Evolutionary conservation across 2,113 vertebrate genomes (phyloP), one percentile per base, ranked within the genome.

Genomic region (Eurystomus gularis): DNA sequence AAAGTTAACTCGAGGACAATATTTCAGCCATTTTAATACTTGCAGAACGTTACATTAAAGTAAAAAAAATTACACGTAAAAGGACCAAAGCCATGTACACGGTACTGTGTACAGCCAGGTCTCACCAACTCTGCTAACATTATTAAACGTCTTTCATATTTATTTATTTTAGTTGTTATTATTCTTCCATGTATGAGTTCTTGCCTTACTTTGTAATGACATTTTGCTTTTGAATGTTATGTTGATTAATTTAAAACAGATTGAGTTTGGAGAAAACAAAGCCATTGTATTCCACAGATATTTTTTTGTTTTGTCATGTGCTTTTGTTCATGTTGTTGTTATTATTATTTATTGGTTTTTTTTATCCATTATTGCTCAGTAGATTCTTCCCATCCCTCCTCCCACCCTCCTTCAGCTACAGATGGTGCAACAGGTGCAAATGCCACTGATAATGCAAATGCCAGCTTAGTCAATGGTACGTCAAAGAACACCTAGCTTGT

Each of bases 391-490:
- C 99, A 99, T 98, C 98, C 99, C 98, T 98, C 99, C 97, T 98
- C 98, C 98, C 98, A 99, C 98, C 99, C 98, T 99, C 98, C 99
- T 98, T 97, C 99, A 98, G 98, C 99, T 96, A 99, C 99, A 98
- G 99, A 99, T 98, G 99, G 99, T 97, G 98, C 98, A 96, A 98
- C 99, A 98, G 98, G 98, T 97, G 98, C 98, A 98, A 99, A 99
- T 98, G 98, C 99, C 98, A 98, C 98, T 95, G 99, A 98, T 99
- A 99, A 98, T 97, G 96, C 98, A 97, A 98, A 98, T 98, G 97
- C 99, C 99, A 99, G 98, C 98, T 99, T 99, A 98, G 99, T 99
- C 99, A 99, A 99, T 99, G 99, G 99, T 99, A 99, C 97, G 99
- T 99, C 98, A n/a, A 98, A 98, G 91, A 96, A 94, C 96, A 97